Evolutionary conservation across 64 coral and sea anemone genomes (phyloP), one percentile per base, ranked within the genome.

Genomic region (Montipora foliosa): DNA sequence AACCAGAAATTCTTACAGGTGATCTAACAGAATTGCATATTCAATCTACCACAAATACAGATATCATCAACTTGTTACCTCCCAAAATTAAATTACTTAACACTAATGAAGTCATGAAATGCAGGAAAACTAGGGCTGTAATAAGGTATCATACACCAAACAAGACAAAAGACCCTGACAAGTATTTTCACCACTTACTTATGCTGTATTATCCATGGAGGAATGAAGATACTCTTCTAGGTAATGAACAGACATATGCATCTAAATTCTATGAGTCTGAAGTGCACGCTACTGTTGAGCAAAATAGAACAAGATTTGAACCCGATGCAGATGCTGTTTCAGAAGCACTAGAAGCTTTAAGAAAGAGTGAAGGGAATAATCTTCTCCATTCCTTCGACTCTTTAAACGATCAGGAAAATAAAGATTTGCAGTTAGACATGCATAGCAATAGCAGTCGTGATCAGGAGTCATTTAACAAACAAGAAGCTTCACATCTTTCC

Each of bases 1-100:
- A 74, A 87, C 61, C 64, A 44, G 70, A 87, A 87, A 29, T 87
- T 46, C 70, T 87, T 49, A 87, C 64, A 25, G 62, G 74, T 87
- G 66, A 87, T 37, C 46, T 72, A 74, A 47, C 70, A 71, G 84
- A 87, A 48, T 61, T 73, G 44, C 25, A 87, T 44, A 12, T 70
- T 72, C 64, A 67, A 7, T 85, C n/a, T 24, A 9, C 17, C 50
- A 72, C 2, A 16, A 89, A 77, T 83, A 59, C 20, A 19, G 20
- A 49, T 55, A 51, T 25, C 53, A 58, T 9, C 53, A 25, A 14
- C 20, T 58, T n/a, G 22, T 60, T 83, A 58, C 22, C 22, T 22
- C 22, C 22, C 22, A 22, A 22, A 22, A 22, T 22, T 22, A 22
- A 22, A 22, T 22, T 22, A 22, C 22, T 22, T 22, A 22, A 22